phyloP scores from a whole-genome alignment of 2,888 invertebrate genomes.

The Diogma glabrata region DNA sequence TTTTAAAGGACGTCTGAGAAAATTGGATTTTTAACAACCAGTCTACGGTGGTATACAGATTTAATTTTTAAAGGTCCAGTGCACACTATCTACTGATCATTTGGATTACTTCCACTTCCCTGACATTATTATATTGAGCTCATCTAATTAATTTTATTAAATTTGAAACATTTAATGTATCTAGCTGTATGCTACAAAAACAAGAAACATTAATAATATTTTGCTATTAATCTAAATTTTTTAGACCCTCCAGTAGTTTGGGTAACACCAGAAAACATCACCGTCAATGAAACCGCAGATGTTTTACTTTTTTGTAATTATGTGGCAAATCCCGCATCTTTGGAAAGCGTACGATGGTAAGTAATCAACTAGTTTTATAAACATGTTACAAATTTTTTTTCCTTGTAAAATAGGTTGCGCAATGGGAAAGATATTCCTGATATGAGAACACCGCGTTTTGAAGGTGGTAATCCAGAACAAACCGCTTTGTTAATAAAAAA shows the following conservation, averaged over 20 bases:
- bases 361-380: constrained; percentile 17
- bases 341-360: constrained; percentile 67
- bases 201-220: not conserved
- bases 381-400: no score
- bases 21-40: no score
- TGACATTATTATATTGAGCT: no score
- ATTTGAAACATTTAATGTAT: constrained; percentile 1
- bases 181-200: not conserved
- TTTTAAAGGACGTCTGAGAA: no score
- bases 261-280: constrained; percentile 61
- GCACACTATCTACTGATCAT: no score
- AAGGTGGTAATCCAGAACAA: constrained; percentile 63
- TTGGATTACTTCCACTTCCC: no score
- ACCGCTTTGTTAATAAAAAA: constrained; percentile 67
- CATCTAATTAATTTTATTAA: no score
- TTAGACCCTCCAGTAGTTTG: constrained; percentile 77
- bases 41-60: no score
- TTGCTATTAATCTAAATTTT: no score
- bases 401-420: not conserved
- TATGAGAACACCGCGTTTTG: constrained; percentile 43
- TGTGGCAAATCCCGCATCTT: constrained; percentile 73
- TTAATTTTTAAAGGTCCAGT: no score
- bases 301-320: constrained; percentile 69
- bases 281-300: constrained; percentile 65
- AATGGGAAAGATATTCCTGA: not conserved